A percentile compares a stretch with the other conserved stretches of the same genome.
Evolutionary conservation across 2,797 vertebrate species (phyloP).

Genomic region (Gallirallus australis): DNA sequence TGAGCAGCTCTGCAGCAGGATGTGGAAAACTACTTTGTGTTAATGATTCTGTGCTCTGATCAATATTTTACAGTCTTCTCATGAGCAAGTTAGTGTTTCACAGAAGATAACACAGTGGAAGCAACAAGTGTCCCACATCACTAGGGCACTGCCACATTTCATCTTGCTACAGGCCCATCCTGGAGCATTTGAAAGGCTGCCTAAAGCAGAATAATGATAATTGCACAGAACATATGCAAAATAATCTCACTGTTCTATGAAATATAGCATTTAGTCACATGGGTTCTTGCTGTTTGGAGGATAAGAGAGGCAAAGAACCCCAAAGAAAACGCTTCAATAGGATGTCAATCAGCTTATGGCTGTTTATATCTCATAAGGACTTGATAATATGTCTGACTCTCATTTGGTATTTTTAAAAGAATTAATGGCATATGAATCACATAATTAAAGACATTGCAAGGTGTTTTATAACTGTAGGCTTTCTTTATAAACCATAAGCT

Average conservation of each 20-base stretch:
- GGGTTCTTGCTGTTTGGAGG: background rate
- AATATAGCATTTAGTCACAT: background rate
- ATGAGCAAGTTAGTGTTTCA: slow-evolving; percentile 49
- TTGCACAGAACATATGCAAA: background rate
- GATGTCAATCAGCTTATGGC: background rate
- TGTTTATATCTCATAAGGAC: background rate
- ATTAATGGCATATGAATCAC: background rate
- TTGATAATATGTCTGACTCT: background rate
- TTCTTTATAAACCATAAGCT: background rate
- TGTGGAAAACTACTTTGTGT: slow-evolving; percentile 43
- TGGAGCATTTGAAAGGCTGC: background rate
- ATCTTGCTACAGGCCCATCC: background rate
- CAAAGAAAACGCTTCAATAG: background rate
- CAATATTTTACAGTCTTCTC: slow-evolving; percentile 50
- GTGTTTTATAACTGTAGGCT: background rate
- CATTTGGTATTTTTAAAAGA: background rate
- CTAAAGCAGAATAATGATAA: background rate
- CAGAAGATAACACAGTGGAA: slow-evolving; percentile 7
- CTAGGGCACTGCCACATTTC: background rate
- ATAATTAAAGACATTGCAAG: background rate
- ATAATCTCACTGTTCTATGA: background rate
- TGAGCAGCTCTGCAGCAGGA: background rate
- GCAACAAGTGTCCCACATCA: slow-evolving; percentile 9
- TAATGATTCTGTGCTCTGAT: slow-evolving; percentile 59
- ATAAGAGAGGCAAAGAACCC: background rate